These are phyloP conservation scores for Rhabdophis nuchalis DNA, from an alignment of 2,797 vertebrate species.

Conservation along the genomic window DNA sequence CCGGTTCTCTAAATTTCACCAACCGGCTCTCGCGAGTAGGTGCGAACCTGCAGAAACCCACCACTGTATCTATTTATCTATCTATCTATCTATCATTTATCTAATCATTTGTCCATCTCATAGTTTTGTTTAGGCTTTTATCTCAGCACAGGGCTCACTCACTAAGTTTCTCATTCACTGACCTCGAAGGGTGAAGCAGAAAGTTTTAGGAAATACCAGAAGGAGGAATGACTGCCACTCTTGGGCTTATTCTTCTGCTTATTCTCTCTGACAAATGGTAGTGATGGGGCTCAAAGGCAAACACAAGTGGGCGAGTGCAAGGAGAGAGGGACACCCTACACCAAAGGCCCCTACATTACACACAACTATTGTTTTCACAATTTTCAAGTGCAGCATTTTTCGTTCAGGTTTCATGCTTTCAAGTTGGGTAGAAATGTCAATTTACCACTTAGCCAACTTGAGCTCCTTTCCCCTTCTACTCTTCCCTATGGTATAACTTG, in stretches of 20 bases:
- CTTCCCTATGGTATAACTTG: not conserved
- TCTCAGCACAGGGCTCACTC: not conserved
- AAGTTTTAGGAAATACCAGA: not conserved
- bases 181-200: not conserved
- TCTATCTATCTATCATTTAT: too few species aligned
- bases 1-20: too few species aligned
- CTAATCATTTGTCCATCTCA: not conserved
- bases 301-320: not conserved
- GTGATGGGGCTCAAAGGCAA: not conserved
- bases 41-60: too few species aligned
- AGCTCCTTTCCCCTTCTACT: not conserved
- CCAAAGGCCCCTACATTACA: not conserved
- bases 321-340: not conserved
- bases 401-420: not conserved
- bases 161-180: not conserved
- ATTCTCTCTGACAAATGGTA: not conserved
- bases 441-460: not conserved
- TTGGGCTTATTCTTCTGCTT: not conserved
- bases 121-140: not conserved
- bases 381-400: not conserved
- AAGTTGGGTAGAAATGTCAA: not conserved
- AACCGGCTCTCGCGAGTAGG: too few species aligned
- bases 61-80: too few species aligned
- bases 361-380: not conserved
- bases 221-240: not conserved